Percentiles rank a stretch among this genome's conserved stretches.
Conservation (phyloP, 2,113 vertebrate species). For the Etia nguti region DNA sequence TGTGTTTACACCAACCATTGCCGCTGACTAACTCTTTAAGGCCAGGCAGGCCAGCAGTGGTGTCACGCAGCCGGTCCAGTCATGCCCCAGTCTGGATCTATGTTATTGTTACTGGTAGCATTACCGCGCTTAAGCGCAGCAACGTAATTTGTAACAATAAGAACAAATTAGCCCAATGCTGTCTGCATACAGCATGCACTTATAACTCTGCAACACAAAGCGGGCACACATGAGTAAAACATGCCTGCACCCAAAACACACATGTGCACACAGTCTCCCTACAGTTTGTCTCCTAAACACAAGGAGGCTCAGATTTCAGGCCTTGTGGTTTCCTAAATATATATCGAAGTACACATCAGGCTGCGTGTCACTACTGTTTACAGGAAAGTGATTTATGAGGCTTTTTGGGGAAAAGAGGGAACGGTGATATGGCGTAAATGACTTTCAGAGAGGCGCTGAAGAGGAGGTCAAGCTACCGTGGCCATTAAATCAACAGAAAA, state of each 20-base stretch:
- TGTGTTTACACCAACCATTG: constrained; percentile 46
- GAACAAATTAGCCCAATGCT: constrained; percentile 48
- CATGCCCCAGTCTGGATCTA: neutral
- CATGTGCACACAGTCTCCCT: constrained; percentile 25
- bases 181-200: constrained; percentile 45
- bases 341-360: constrained; percentile 76
- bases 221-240: neutral
- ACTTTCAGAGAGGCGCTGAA: constrained; percentile 28
- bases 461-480: constrained; percentile 26
- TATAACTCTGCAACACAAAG: constrained; percentile 4
- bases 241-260: constrained; percentile 31
- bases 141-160: constrained; percentile 63
- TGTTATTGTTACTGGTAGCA: constrained; percentile 64
- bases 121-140: constrained; percentile 51
- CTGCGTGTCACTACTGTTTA: constrained; percentile 77
- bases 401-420: constrained; percentile 47
- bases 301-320: constrained; percentile 66
- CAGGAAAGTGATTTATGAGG: constrained; percentile 78
- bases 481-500: constrained; percentile 28
- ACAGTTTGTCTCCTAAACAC: constrained; percentile 59
- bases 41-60: constrained; percentile 8
- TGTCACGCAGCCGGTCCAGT: constrained; percentile 25
- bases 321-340: constrained; percentile 68
- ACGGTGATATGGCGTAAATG: constrained; percentile 43
- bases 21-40: neutral